A percentile compares a stretch with the other conserved stretches of the same genome.
phyloP scores from a whole-genome alignment of 2,888 invertebrate species.

The Leucoptera coffeella region DNA sequence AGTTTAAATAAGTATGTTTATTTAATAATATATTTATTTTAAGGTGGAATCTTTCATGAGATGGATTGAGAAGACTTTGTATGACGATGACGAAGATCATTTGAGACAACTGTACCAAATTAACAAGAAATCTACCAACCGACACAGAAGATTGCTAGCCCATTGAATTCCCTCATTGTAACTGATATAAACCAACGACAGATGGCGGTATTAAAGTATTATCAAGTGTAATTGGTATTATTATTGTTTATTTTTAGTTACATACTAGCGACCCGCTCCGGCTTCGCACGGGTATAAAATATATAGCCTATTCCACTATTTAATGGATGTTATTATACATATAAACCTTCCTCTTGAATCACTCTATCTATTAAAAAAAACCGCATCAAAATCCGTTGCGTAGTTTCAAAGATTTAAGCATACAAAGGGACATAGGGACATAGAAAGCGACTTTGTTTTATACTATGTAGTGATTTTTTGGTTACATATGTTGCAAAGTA shows the following conservation, averaged over 20 bases:
- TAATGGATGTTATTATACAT: too few species aligned
- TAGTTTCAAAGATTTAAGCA: too few species aligned
- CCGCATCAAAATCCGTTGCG: too few species aligned
- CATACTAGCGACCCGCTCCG: too few species aligned
- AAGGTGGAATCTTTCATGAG: constrained; percentile 39
- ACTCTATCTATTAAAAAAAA: too few species aligned
- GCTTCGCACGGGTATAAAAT: too few species aligned
- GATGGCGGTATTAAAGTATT: constrained; percentile 6
- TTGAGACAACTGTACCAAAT: constrained; percentile 13
- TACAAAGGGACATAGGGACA: too few species aligned
- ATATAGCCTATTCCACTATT: too few species aligned
- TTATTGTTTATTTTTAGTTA: constrained; percentile 1
- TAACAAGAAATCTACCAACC: constrained; percentile 12
- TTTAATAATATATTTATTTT: constrained; percentile 2
- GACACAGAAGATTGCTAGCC: constrained; percentile 10
- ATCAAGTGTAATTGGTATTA: background rate
- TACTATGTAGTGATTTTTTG: too few species aligned
- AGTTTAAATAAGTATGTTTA: too few species aligned
- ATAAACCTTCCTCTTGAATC: too few species aligned
- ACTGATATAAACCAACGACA: constrained; percentile 4
- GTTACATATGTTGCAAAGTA: constrained; percentile 5
- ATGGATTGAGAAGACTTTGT: constrained; percentile 37
- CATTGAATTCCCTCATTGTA: background rate
- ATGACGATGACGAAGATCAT: constrained; percentile 35
- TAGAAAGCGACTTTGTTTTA: too few species aligned